Base-by-base conservation (phyloP, 2,888 invertebrate species). In the Pristionchus entomophagus region DNA sequence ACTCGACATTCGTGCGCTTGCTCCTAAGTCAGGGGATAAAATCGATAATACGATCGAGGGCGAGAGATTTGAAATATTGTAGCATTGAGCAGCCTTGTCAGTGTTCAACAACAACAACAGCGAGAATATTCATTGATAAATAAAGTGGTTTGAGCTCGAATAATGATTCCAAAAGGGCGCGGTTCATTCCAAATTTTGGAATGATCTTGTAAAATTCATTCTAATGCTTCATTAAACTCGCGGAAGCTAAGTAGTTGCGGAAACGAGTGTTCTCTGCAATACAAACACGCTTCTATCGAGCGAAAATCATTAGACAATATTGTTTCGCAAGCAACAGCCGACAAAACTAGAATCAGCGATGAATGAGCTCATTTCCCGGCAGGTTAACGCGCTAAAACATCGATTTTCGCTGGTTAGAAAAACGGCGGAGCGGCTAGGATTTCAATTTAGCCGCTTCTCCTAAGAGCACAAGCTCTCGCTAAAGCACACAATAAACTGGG, bases 1-100 rank as follows among this genome's bases (percentile, higher is more conserved):
- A 65, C 88, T 89, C 77, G 92, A 90, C 92, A 92, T 92, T 85
- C n/a, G n/a, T n/a, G n/a, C n/a, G n/a, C n/a, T n/a, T n/a, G n/a
- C 32, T 26, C 65, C 65, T 65, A 35, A 65, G 35, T 65, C 65
- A 65, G 65, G 65, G 59, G 17, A 22, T 14, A 26, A 12, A 35
- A 65, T 65, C 65, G 65, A 65, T 65, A 65, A 26, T 29, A 19
- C 17, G 29, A 17, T 14, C 38, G 35, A 12, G 62, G 4, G 32
- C 69, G 38, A 35, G 38, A 35, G 19, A 12, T 35, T 38, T 35
- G 59, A 59, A 59, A 59, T 35, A 45, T 8, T 22, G n/a, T 8
- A 59, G 59, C n/a, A 59, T 59, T 22, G 77, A 29, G 32, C 8
- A 17, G 19, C 65, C 35, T 0, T 32, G 12, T 14, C 22, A 19